phyloP scores from a whole-genome alignment of 2,888 invertebrate species.

The Euproctis similis region DNA sequence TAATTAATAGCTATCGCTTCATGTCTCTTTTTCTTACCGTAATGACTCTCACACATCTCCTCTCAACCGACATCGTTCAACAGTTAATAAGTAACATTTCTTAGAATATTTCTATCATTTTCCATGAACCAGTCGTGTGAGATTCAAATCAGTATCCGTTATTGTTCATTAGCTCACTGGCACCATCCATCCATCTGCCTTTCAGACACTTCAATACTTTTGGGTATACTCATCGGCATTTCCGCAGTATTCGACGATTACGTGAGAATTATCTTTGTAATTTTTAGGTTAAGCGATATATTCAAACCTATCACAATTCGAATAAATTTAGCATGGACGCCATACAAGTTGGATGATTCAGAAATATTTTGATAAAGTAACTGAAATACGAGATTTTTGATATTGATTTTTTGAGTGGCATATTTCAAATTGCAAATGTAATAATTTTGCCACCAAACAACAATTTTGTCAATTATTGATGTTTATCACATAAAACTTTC shows the following conservation, averaged over 20 bases:
- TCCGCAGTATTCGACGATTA: conserved; percentile 17
- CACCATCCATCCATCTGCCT: conserved; percentile 17
- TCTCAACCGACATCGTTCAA: too few species aligned
- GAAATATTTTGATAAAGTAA: neutral
- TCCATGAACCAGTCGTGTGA: conserved; percentile 17
- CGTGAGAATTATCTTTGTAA: conserved; percentile 5
- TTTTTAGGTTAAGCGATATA: neutral
- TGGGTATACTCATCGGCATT: conserved; percentile 21
- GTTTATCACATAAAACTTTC: too few species aligned
- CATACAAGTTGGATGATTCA: neutral
- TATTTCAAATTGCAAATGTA: too few species aligned
- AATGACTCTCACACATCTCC: too few species aligned
- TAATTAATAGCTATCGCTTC: too few species aligned
- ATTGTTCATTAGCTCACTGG: conserved; percentile 20
- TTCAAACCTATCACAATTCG: neutral
- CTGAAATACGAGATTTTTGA: too few species aligned
- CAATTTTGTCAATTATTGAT: too few species aligned
- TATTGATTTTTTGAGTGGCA: too few species aligned
- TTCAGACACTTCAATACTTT: conserved; percentile 20
- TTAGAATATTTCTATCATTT: conserved; percentile 7
- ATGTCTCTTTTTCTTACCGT: too few species aligned
- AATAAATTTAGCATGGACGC: neutral
- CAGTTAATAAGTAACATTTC: too few species aligned
- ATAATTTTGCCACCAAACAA: too few species aligned
- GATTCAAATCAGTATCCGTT: conserved; percentile 16